These are phyloP conservation scores for Corbicula japonica DNA, from an alignment of 2,888 invertebrate species.

Conservation along the genomic window DNA sequence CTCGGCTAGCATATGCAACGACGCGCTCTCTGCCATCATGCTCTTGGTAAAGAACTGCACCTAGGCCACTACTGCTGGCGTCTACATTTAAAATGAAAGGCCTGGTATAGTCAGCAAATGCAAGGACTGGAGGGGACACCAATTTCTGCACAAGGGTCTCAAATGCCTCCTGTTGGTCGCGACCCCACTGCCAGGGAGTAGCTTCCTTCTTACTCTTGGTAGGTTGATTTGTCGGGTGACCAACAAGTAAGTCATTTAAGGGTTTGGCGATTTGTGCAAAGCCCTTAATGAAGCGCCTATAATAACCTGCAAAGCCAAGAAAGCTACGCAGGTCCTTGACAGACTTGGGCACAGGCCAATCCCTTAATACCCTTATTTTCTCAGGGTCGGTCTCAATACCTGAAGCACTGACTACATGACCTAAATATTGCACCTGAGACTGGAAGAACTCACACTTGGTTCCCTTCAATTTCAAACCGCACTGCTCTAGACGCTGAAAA, in stretches of 20 bases:
- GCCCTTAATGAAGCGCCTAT: slow-evolving; percentile 41
- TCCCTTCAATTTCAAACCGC: slow-evolving; percentile 12
- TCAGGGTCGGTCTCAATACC: slow-evolving; percentile 48
- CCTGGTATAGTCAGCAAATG: slow-evolving; percentile 46
- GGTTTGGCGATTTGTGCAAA: too few relatives aligned
- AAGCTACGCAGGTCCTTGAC: slow-evolving; percentile 41
- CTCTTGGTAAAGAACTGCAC: slow-evolving; percentile 20
- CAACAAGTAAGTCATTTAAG: slow-evolving; percentile 52
- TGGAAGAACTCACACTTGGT: slow-evolving; percentile 38
- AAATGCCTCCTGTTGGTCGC: slow-evolving; percentile 33
- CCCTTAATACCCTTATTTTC: slow-evolving; percentile 23
- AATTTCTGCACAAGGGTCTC: slow-evolving; percentile 33
- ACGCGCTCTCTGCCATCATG: slow-evolving; percentile 3
- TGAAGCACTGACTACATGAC: slow-evolving; percentile 32
- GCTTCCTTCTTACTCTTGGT: slow-evolving; percentile 15
- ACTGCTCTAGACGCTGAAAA: background rate
- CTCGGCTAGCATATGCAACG: slow-evolving; percentile 19
- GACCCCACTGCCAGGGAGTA: slow-evolving; percentile 31
- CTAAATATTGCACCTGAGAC: slow-evolving; percentile 21
- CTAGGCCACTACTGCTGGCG: slow-evolving; percentile 31
- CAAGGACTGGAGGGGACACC: slow-evolving; percentile 42
- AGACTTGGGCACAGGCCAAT: slow-evolving; percentile 40
- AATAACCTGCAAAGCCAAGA: slow-evolving; percentile 49
- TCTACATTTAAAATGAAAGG: slow-evolving; percentile 42
- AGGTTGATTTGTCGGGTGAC: slow-evolving; percentile 20